Conservation (phyloP, 2,113 vertebrate species). For the Corythornis vintsioides region DNA sequence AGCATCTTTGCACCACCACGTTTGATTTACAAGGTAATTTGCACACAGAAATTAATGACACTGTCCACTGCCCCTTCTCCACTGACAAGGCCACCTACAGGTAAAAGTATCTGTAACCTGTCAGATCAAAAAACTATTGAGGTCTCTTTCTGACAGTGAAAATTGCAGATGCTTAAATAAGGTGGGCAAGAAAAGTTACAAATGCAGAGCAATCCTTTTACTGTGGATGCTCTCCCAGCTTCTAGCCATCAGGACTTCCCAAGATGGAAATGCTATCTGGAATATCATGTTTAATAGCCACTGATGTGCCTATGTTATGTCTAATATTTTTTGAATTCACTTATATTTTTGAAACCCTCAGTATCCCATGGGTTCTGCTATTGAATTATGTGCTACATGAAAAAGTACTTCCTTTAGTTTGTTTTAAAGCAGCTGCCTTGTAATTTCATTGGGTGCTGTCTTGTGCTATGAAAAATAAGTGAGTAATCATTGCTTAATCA, state of each 20-base stretch:
- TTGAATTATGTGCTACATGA: slow-evolving; percentile 24
- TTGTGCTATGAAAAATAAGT: slow-evolving; percentile 5
- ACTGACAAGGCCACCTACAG: not conserved
- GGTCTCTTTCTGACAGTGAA: not conserved
- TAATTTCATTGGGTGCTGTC: slow-evolving; percentile 44
- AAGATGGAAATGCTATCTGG: not conserved
- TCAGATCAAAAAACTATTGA: not conserved
- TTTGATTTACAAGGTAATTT: not conserved
- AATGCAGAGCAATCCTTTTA: not conserved
- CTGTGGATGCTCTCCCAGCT: not conserved
- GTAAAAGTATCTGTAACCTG: not conserved
- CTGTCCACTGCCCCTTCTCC: not conserved
- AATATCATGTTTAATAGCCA: not conserved
- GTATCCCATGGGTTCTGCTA: not conserved
- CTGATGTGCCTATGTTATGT: not conserved
- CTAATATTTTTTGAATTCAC: not conserved
- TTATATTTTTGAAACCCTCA: not conserved
- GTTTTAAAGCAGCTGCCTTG: slow-evolving; percentile 30
- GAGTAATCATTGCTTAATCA: slow-evolving; percentile 16
- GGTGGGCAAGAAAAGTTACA: not conserved
- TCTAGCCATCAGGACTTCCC: not conserved
- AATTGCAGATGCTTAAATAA: not conserved
- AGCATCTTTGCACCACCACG: not conserved
- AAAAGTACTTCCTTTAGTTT: slow-evolving; percentile 45
- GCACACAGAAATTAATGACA: not conserved